Evolutionary conservation across 2,113 vertebrate genomes (phyloP), one percentile per base, ranked within the genome.

Genomic region (Pangasianodon gigas): DNA sequence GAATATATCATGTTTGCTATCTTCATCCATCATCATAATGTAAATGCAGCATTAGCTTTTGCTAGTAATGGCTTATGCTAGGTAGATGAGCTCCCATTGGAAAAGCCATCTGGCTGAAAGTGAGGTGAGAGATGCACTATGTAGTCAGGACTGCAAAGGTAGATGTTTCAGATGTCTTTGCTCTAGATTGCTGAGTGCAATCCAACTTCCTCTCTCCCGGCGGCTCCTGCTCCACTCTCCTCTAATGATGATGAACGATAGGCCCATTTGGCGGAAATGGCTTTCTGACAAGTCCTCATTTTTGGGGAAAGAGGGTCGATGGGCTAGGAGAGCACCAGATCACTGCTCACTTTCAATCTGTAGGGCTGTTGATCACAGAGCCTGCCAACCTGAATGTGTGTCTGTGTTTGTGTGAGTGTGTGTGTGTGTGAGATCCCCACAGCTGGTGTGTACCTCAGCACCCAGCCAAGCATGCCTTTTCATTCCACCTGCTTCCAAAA

Each of bases 401-500:
- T 83, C 62, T 60, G 81, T 62, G 37, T 89, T 58, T 84, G 60
- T 83, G 83, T 41, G 26, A n/a, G 54, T 21, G 80, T 60, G 48
- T 89, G 74, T 88, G 44, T 82, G 88, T 37, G 19, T 29, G 29
- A 26, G 56, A 86, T 91, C 92, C 90, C 86, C 92, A 93, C 94
- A 96, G 93, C 94, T 95, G 94, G 94, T 92, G 90, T 60, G 79
- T 44, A 86, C 89, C 24, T 54, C 93, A 87, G 92, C 91, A 91
- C 90, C 93, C 94, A 95, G 89, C 93, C 91, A 95, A 94, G 93
- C 94, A 91, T 91, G 93, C 91, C 62, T 92, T 94, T 94, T 94
- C 94, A 93, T 95, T 95, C 93, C 93, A 92, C 91, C 93, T 93
- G 92, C 93, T 93, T 81, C 48, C 84, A 86, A 93, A 95, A 95